Conservation (phyloP, 2,113 vertebrate species). For the Bos indicus region DNA sequence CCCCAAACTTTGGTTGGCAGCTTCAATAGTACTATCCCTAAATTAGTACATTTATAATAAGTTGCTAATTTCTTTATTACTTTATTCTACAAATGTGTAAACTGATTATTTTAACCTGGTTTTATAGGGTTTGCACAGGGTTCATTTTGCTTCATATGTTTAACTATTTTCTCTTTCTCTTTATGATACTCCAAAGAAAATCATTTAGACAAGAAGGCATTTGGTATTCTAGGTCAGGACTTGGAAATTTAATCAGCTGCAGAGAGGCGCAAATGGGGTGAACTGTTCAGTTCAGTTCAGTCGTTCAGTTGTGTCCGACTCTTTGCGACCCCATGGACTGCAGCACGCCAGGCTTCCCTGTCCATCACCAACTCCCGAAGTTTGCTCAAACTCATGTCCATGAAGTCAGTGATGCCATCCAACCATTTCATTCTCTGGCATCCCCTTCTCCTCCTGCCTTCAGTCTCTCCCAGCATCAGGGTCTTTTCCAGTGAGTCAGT, state of each 20-base stretch:
- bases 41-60: neutral
- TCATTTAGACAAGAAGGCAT: neutral
- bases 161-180: slow-evolving; percentile 3
- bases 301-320: accelerated
- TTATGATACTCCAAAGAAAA: neutral
- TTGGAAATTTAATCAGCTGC: neutral
- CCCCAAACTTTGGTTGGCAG: neutral
- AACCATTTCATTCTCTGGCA: neutral
- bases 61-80: neutral
- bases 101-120: neutral
- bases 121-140: neutral
- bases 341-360: neutral
- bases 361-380: neutral
- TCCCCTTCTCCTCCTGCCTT: neutral
- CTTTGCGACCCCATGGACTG: neutral
- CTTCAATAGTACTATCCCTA: neutral
- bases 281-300: neutral
- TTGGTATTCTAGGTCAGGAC: neutral
- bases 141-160: neutral
- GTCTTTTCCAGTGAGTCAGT: neutral
- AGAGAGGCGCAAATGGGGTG: neutral
- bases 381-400: neutral
- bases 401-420: neutral
- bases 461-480: neutral
- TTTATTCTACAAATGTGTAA: neutral